A percentile compares a stretch with the other conserved stretches of the same genome.
phyloP scores from a whole-genome alignment of 2,797 vertebrate species.

The Huso huso region DNA sequence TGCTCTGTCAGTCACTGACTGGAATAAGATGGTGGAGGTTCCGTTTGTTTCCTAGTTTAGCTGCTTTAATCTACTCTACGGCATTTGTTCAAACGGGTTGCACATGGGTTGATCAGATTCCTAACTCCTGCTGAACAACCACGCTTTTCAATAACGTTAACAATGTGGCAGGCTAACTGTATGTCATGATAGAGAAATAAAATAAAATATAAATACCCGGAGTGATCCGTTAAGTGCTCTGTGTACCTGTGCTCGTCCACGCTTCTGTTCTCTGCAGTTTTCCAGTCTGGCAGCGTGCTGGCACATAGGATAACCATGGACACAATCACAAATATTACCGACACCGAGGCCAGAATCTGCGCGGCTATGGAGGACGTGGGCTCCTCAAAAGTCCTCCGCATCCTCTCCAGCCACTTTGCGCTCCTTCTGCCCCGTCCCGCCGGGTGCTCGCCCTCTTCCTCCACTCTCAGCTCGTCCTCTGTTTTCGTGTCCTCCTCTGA shows the following conservation, averaged over 20 bases:
- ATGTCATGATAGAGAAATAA: not conserved
- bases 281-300: slow-evolving; percentile 94
- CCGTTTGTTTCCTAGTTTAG: too few relatives aligned
- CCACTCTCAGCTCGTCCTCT: slow-evolving; percentile 49
- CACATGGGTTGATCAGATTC: too few relatives aligned
- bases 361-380: slow-evolving; percentile 87
- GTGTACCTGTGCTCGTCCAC: slow-evolving; percentile 95
- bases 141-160: too few relatives aligned
- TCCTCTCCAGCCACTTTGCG: slow-evolving; percentile 79
- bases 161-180: too few relatives aligned
- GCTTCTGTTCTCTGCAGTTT: slow-evolving; percentile 82
- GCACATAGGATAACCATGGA: slow-evolving; percentile 96
- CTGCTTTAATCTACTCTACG: too few relatives aligned
- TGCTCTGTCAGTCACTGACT: too few relatives aligned
- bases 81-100: too few relatives aligned
- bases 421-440: slow-evolving; percentile 44
- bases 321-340: slow-evolving; percentile 89
- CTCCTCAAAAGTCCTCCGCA: slow-evolving; percentile 90
- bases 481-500: slow-evolving; percentile 58
- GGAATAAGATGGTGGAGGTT: too few relatives aligned
- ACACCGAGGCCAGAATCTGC: slow-evolving; percentile 86
- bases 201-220: slow-evolving; percentile 63
- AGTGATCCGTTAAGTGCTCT: slow-evolving; percentile 73
- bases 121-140: too few relatives aligned
- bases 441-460: slow-evolving; percentile 28